Conservation (phyloP, 2,797 vertebrate genomes). For the Dromococcyx pavoninus region DNA sequence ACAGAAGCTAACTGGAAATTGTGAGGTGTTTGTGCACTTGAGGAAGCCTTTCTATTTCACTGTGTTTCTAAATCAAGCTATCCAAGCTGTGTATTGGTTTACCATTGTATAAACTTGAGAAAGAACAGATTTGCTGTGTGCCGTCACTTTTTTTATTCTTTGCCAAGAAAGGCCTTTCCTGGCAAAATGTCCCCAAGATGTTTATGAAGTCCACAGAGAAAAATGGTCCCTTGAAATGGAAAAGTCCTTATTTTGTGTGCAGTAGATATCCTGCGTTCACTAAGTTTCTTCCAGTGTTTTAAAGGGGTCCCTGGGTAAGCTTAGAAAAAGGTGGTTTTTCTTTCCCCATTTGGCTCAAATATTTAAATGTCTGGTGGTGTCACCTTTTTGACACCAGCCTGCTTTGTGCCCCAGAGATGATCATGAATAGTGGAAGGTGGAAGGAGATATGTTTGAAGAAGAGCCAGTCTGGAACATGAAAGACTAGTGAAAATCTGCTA, state of each 20-base stretch:
- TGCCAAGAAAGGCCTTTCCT: background rate
- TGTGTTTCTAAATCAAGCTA: slow-evolving; percentile 20
- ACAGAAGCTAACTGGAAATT: slow-evolving; percentile 56
- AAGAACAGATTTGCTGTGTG: background rate
- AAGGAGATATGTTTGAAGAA: background rate
- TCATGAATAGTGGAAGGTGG: background rate
- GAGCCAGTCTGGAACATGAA: background rate
- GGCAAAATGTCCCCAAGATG: background rate
- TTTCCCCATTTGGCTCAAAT: background rate
- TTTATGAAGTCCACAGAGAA: background rate
- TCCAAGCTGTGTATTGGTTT: background rate
- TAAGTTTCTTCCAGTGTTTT: background rate
- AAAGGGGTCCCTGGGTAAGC: background rate
- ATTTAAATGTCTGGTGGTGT: background rate
- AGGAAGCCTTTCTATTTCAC: slow-evolving; percentile 11
- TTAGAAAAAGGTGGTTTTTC: background rate
- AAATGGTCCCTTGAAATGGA: background rate
- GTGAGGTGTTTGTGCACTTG: slow-evolving; percentile 1
- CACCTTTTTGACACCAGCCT: background rate
- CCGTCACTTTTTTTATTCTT: background rate
- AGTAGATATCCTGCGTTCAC: background rate
- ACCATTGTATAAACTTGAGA: background rate
- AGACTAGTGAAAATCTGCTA: background rate
- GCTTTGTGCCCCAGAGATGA: background rate
- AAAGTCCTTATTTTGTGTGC: background rate